Percentiles rank a stretch among this genome's conserved stretches.
Conservation (phyloP, 2,888 invertebrate species). For the Iselma pallidipennis region DNA sequence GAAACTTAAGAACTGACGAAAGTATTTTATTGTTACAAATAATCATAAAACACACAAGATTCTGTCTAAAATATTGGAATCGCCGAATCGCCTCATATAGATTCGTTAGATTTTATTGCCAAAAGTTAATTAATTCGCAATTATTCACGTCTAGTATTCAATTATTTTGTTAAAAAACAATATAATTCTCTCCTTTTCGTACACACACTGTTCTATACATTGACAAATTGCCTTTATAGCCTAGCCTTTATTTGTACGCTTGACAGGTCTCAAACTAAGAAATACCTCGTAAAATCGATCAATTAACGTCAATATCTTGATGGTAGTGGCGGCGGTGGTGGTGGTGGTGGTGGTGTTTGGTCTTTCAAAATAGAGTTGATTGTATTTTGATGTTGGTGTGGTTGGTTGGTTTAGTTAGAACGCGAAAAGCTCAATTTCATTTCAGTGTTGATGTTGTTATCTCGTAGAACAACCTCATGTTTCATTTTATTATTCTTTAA, state of each 20-base stretch:
- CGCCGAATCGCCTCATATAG: too few relatives aligned
- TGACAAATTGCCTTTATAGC: neutral
- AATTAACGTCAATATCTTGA: neutral
- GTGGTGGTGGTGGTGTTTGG: too few relatives aligned
- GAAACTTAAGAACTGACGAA: too few relatives aligned
- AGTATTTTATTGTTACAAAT: too few relatives aligned
- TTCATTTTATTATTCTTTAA: neutral
- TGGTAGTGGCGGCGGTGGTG: neutral
- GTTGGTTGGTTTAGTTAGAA: neutral
- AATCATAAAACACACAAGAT: too few relatives aligned
- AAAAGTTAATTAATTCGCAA: too few relatives aligned
- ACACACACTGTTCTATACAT: neutral
- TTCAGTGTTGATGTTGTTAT: neutral
- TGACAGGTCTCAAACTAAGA: neutral
- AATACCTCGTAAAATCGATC: neutral
- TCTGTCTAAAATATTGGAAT: too few relatives aligned
- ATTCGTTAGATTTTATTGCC: too few relatives aligned
- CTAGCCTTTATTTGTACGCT: neutral
- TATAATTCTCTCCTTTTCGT: neutral
- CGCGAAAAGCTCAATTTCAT: neutral
- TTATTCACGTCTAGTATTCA: too few relatives aligned
- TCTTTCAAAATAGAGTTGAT: too few relatives aligned
- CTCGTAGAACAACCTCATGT: neutral
- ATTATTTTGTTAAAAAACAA: too few relatives aligned
- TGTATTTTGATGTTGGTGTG: neutral